Percentiles rank a stretch among this genome's conserved stretches.
Evolutionary conservation across 2,888 invertebrate genomes (phyloP).

Genomic region (Sympetrum striolatum): DNA sequence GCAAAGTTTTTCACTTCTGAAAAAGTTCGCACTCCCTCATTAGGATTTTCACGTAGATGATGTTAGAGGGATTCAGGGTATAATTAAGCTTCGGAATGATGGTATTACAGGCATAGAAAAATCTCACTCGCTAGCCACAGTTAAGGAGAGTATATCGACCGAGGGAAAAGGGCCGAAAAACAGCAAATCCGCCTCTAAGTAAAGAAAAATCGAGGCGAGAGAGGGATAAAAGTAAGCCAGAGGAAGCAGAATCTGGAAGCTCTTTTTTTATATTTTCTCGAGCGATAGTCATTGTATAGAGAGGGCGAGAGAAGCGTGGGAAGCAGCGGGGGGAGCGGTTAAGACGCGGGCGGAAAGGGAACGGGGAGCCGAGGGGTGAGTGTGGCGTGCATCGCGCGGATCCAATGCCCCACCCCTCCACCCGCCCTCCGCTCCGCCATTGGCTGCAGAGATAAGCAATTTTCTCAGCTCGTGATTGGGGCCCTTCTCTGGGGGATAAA

Average conservation of each 20-base stretch:
- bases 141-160: too few relatives aligned
- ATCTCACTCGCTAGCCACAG: too few relatives aligned
- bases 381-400: constrained; percentile 17
- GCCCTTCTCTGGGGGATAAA: constrained; percentile 69
- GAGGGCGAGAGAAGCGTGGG: not conserved
- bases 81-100: too few relatives aligned
- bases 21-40: too few relatives aligned
- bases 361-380: not conserved
- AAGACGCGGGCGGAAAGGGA: not conserved
- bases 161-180: not conserved
- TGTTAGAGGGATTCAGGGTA: too few relatives aligned
- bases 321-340: not conserved
- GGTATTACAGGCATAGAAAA: too few relatives aligned
- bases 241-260: not conserved
- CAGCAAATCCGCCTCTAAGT: not conserved
- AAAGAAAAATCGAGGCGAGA: not conserved
- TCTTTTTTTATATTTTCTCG: not conserved
- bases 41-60: too few relatives aligned
- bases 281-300: not conserved
- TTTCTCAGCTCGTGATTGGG: constrained; percentile 75
- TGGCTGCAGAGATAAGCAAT: constrained; percentile 67
- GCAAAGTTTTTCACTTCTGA: too few relatives aligned
- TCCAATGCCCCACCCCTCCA: constrained; percentile 32
- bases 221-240: not conserved
- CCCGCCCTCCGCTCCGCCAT: constrained; percentile 47